These are phyloP conservation scores for Cyanocitta stelleri DNA, from an alignment of 2,113 vertebrate species.

Conservation along the genomic window DNA sequence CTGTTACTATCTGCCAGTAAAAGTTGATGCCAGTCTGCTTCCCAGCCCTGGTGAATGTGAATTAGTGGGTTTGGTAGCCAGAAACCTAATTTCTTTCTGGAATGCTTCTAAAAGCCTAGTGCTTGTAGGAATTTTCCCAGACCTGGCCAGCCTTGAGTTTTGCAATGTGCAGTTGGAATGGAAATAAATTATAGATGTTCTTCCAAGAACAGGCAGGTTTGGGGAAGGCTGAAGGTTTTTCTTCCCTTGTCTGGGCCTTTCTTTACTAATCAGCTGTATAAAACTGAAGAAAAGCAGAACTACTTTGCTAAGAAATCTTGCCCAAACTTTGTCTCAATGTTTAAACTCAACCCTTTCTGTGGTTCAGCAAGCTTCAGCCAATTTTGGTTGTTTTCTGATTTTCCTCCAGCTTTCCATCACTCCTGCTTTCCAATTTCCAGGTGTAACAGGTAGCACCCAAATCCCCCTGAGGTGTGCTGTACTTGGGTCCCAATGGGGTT, in stretches of 20 bases:
- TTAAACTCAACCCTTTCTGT: neutral
- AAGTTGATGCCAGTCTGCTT: neutral
- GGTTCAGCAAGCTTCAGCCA: neutral
- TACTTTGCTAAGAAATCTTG: neutral
- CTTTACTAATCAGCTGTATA: neutral
- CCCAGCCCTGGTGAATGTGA: neutral
- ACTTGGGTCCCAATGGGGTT: neutral
- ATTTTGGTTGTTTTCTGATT: neutral
- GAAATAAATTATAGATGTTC: neutral
- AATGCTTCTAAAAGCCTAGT: neutral
- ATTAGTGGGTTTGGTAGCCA: neutral
- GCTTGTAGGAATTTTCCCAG: neutral
- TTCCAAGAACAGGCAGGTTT: neutral
- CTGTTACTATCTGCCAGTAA: neutral
- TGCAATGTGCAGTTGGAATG: neutral
- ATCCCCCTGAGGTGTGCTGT: accelerated
- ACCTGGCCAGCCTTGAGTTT: neutral
- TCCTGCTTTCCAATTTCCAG: neutral
- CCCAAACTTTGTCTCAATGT: neutral
- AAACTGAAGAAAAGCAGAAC: neutral
- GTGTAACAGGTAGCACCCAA: neutral
- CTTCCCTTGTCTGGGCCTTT: neutral
- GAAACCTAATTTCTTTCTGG: neutral
- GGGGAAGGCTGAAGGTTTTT: neutral
- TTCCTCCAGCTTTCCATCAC: neutral